Percentiles rank a stretch among this genome's conserved stretches.
These are phyloP conservation scores for Pediacus dermestoides DNA, from an alignment of 2,888 invertebrate species.

Conservation along the genomic window DNA sequence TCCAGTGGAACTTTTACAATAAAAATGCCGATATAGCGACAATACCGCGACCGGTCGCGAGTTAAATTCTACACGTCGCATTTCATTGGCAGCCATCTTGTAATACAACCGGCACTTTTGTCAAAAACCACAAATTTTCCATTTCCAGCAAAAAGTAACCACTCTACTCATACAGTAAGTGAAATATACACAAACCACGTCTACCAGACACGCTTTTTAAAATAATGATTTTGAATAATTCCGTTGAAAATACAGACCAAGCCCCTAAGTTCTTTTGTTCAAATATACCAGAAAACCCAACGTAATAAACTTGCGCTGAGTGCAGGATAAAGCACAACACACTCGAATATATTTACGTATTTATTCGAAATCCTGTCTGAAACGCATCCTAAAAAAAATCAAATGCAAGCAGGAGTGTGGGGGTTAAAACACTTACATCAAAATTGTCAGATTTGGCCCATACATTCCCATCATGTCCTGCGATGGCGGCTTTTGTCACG, in stretches of 20 bases:
- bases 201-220: no score
- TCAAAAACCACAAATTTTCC: no score
- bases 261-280: constrained; percentile 32
- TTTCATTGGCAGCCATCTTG: constrained; percentile 44
- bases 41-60: constrained; percentile 10
- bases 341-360: background rate
- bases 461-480: constrained; percentile 91
- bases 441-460: constrained; percentile 93
- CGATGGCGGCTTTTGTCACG: constrained; percentile 92
- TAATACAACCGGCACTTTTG: constrained; percentile 35
- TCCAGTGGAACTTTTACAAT: no score
- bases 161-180: no score
- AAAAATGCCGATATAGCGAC: no score
- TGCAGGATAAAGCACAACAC: background rate
- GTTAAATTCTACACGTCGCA: constrained; percentile 41
- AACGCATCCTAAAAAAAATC: constrained; percentile 14
- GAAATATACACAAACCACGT: no score
- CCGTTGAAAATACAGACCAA: constrained; percentile 29
- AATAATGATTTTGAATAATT: no score
- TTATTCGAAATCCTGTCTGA: constrained; percentile 2
- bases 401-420: constrained; percentile 16
- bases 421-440: constrained; percentile 69
- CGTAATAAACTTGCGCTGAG: no score
- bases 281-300: no score
- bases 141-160: no score